phyloP scores from a whole-genome alignment of 1,140 invertebrate species.

The Callitettix versicolor region DNA sequence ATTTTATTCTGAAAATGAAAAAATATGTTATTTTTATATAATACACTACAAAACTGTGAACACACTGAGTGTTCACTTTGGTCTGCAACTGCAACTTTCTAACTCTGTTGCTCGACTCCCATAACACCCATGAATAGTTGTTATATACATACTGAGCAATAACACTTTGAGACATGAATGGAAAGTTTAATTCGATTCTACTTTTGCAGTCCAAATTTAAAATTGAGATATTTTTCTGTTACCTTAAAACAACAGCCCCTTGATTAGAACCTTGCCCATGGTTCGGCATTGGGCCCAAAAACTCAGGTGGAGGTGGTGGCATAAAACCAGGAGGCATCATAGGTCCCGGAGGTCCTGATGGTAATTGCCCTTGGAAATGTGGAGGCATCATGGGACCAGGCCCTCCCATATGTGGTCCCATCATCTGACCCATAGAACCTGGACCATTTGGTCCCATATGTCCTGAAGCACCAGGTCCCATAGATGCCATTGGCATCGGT shows the following conservation, averaged over 20 bases:
- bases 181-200: no score
- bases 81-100: no score
- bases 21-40: no score
- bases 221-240: not conserved
- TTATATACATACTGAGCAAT: no score
- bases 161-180: no score
- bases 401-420: not conserved
- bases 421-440: not conserved
- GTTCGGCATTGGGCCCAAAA: not conserved
- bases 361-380: not conserved
- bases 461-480: slow-evolving; percentile 10
- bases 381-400: slow-evolving; percentile 9
- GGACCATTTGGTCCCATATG: slow-evolving; percentile 4
- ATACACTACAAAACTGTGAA: no score
- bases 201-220: no score
- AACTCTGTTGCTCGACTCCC: no score
- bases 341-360: slow-evolving; percentile 5
- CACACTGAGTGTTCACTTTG: no score
- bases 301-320: slow-evolving; percentile 11
- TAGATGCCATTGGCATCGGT: slow-evolving; percentile 8
- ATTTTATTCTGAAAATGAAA: no score
- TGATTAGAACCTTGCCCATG: slow-evolving; percentile 2
- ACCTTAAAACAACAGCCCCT: slow-evolving; percentile 21
- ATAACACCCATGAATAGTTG: no score
- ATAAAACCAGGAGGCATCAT: slow-evolving; percentile 10